A percentile compares a stretch with the other conserved stretches of the same genome.
Evolutionary conservation across 2,113 vertebrate species (phyloP).

Genomic region (Lepus americanus): DNA sequence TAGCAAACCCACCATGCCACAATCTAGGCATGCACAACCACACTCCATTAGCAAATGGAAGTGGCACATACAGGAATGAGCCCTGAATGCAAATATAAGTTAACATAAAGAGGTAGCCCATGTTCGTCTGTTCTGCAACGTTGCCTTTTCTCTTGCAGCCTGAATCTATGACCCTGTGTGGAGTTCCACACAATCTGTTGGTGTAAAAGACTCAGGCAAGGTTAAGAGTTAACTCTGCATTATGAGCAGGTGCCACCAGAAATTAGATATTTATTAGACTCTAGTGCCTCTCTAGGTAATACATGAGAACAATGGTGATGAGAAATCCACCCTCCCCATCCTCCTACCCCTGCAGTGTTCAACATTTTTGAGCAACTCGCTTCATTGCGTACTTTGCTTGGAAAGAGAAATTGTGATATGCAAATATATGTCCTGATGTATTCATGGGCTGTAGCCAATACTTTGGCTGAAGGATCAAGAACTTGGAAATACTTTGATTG

Average conservation of each 20-base stretch:
- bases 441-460: background rate
- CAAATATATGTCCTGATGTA: background rate
- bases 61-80: no score
- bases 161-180: background rate
- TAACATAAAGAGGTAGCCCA: no score
- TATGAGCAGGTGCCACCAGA: background rate
- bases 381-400: background rate
- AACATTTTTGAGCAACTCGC: no score
- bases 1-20: background rate
- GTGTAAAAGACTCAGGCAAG: background rate
- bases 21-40: background rate
- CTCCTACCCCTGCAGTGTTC: no score
- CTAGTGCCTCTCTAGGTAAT: background rate
- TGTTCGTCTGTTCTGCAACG: background rate
- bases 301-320: background rate
- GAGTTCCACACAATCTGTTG: no score
- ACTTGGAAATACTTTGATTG: background rate
- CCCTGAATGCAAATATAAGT: no score
- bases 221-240: background rate
- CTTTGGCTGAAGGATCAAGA: background rate
- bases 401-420: background rate
- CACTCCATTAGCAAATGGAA: background rate
- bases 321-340: no score
- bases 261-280: background rate
- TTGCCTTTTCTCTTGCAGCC: background rate